Evolutionary conservation across 2,797 vertebrate genomes (phyloP), one percentile per base, ranked within the genome.

Genomic region (Notamacropus eugenii): DNA sequence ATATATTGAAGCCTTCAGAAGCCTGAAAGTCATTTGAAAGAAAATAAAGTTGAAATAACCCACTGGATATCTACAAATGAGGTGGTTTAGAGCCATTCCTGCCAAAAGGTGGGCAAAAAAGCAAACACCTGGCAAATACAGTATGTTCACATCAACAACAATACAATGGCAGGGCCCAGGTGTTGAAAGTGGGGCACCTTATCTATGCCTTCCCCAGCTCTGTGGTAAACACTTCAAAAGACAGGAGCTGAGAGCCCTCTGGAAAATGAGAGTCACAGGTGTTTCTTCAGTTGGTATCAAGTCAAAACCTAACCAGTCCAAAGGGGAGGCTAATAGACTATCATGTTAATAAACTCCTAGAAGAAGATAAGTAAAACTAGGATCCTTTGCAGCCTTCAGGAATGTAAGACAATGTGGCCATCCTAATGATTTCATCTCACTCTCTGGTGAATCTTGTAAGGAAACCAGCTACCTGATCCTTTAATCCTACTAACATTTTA

Each of bases 401-500:
- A 94, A 95, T 0, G 0, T 55, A 97, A 46, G 92, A 93, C 96
- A 98, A 95, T 96, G 97, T 98, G 98, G 96, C 97, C 96, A 96
- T 97, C 95, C 98, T 98, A 98, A 98, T 98, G 98, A 98, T 98
- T 98, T 98, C 98, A 98, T 98, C 97, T 98, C 98, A 96, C 97
- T 97, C 97, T 98, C 95, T 96, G 96, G 98, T 98, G 98, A 99
- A 98, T 98, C 98, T 98, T 99, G 97, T 98, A 98, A 98, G 97
- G 98, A 98, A 99, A 98, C 97, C 98, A 98, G 98, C 95, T 99
- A 99, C 98, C 98, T 98, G 98, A 99, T 99, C 98, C 98, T 98
- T 99, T 99, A 99, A 99, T 99, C 98, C 98, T 95, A 97, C 98
- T 99, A 99, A 98, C 98, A 98, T 99, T 99, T 99, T 98, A 98